These are phyloP conservation scores for Tetragnatha montana DNA, from an alignment of 2,888 invertebrate species.

Conservation along the genomic window DNA sequence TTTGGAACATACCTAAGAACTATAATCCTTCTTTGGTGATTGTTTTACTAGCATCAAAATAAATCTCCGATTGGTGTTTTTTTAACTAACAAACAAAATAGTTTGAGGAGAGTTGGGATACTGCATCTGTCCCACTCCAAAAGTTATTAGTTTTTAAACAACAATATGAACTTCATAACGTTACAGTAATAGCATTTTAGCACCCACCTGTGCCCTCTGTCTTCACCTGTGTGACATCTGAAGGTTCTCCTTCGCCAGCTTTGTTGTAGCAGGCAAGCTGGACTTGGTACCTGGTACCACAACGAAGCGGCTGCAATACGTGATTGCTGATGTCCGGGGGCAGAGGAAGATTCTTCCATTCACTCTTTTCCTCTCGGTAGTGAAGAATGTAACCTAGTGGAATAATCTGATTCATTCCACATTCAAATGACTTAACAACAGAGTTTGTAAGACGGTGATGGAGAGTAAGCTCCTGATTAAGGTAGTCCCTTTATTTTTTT, in stretches of 20 bases:
- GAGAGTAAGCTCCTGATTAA: neutral
- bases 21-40: too few relatives aligned
- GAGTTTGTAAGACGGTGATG: too few relatives aligned
- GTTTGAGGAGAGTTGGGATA: too few relatives aligned
- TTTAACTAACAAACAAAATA: too few relatives aligned
- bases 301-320: slow-evolving; percentile 73
- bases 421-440: neutral
- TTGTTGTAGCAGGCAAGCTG: slow-evolving; percentile 75
- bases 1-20: too few relatives aligned
- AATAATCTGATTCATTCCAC: neutral
- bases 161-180: too few relatives aligned
- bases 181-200: neutral
- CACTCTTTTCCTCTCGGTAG: slow-evolving; percentile 71
- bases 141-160: too few relatives aligned
- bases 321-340: slow-evolving; percentile 68
- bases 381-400: slow-evolving; percentile 70
- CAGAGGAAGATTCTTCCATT: slow-evolving; percentile 72
- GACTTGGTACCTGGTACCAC: slow-evolving; percentile 76
- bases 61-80: too few relatives aligned
- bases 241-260: slow-evolving; percentile 75
- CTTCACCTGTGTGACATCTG: slow-evolving; percentile 74
- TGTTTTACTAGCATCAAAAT: too few relatives aligned
- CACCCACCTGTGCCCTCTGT: slow-evolving; percentile 76
- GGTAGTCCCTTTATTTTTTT: neutral
- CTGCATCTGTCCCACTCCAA: too few relatives aligned